A percentile compares a stretch with the other conserved stretches of the same genome.
phyloP scores from a whole-genome alignment of 1,140 invertebrate genomes.

The Brachionus paranguensis region DNA sequence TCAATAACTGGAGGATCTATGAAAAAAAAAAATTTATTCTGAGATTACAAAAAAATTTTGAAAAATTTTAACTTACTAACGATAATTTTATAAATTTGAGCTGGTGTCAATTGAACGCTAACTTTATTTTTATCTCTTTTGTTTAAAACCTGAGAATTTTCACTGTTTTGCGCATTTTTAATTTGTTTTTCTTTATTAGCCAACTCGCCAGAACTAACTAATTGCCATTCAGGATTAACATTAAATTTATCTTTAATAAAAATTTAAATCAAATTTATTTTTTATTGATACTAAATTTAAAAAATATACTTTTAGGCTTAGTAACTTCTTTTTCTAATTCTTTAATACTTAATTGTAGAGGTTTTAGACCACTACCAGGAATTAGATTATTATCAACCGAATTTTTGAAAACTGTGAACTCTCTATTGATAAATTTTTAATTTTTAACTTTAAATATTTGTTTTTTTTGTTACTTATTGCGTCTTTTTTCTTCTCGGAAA shows the following conservation, averaged over 20 bases:
- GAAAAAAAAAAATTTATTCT: not conserved
- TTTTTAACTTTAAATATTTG: not conserved
- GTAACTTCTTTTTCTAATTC: slow-evolving; percentile 8
- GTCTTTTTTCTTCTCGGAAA: slow-evolving; percentile 45
- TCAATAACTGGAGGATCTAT: slow-evolving; percentile 51
- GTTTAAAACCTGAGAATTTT: slow-evolving; percentile 51
- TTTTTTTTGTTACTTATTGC: slow-evolving; percentile 40
- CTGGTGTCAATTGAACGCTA: slow-evolving; percentile 49
- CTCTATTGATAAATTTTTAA: not conserved
- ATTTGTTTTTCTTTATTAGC: slow-evolving; percentile 27
- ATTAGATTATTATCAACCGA: not conserved
- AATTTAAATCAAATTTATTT: not conserved
- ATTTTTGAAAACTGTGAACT: not conserved
- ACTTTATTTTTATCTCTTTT: slow-evolving; percentile 49
- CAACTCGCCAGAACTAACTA: slow-evolving; percentile 11
- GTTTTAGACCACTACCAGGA: not conserved
- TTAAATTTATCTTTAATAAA: slow-evolving; percentile 18
- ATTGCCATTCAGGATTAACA: slow-evolving; percentile 36
- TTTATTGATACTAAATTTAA: not conserved
- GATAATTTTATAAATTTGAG: slow-evolving; percentile 52
- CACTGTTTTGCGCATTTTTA: slow-evolving; percentile 43
- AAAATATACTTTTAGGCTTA: not conserved
- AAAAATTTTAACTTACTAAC: slow-evolving; percentile 45
- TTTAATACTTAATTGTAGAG: not conserved
- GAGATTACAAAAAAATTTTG: too few species aligned